Base-by-base conservation (phyloP, 2,113 vertebrate genomes). In the Dolichotis patagonum region DNA sequence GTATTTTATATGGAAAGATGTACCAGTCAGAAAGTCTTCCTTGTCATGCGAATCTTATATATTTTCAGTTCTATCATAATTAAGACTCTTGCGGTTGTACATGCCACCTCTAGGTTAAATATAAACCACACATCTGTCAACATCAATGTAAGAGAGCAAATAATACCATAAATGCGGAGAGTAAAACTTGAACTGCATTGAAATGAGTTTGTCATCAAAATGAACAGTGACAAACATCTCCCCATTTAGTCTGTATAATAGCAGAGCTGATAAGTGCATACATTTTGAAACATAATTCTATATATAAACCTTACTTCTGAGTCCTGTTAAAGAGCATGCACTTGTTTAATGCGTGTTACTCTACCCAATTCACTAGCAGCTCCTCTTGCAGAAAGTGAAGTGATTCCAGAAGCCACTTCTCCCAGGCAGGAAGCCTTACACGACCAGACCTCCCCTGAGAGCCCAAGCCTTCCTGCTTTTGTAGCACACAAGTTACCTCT, bases 41-140 rank as follows among this genome's bases (percentile, higher is more conserved):
- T 95, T 91, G 20, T 71, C 88, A 69, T 75, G n/a, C 56, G 85
- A 97, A 95, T 97, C 96, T 43, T 97, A 84, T 67, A 93, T 92
- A 88, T 97, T 96, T 98, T 97, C 96, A 97, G 52, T 75, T 73
- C 95, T 95, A 63, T 87, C 94, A 94, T 96, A 94, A 97, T 97
- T 97, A 98, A 96, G 43, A 63, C 54, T 98, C n/a, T 97, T 97
- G 58, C 5, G 12, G 43, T 87, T 97, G 84, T 95, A 98, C 94
- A 94, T 97, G n/a, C 94, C 96, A 98, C 80, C 85, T 94, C 88
- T 98, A 86, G 62, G 56, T 98, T 98, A 98, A 98, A 98, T 97
- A 96, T 67, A 91, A 98, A 96, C 92, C 90, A 85, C 94, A 69
- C 92, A 92, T 90, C 96, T 97, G 87, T 97, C 96, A 97, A 73